A percentile compares a stretch with the other conserved stretches of the same genome.
phyloP scores from a whole-genome alignment of 2,113 vertebrate genomes.

The Vulpes lagopus region DNA sequence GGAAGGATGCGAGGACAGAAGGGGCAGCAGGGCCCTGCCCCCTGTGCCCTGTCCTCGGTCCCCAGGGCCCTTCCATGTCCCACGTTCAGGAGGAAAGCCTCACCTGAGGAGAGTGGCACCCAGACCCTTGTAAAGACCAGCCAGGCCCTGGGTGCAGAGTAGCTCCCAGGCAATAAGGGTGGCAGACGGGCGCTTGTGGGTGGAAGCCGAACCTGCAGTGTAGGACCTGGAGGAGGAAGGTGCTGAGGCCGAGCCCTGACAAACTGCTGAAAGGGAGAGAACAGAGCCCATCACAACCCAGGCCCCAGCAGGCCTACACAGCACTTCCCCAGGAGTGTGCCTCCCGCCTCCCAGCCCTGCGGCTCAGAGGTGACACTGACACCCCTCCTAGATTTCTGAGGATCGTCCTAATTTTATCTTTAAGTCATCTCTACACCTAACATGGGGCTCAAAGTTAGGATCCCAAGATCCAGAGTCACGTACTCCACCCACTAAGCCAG shows the following conservation, averaged over 20 bases:
- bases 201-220: constrained; percentile 45
- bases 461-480: background rate
- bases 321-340: background rate
- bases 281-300: background rate
- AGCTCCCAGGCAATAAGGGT: constrained; percentile 87
- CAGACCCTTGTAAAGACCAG: constrained; percentile 90
- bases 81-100: background rate
- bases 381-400: background rate
- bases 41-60: rapidly evolving
- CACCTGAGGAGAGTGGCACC: constrained; percentile 92
- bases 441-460: too few relatives aligned
- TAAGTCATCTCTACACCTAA: background rate
- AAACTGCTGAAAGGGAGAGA: background rate
- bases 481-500: background rate
- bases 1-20: background rate
- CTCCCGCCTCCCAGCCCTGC: too few relatives aligned
- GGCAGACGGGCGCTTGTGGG: constrained; percentile 84
- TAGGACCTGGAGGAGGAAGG: constrained; percentile 62
- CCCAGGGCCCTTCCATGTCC: background rate
- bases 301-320: too few relatives aligned
- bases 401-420: background rate
- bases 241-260: background rate
- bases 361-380: background rate
- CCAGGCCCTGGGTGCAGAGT: constrained; percentile 87
- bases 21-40: rapidly evolving